phyloP scores from a whole-genome alignment of 2,888 invertebrate genomes.

The Rapana venosa region DNA sequence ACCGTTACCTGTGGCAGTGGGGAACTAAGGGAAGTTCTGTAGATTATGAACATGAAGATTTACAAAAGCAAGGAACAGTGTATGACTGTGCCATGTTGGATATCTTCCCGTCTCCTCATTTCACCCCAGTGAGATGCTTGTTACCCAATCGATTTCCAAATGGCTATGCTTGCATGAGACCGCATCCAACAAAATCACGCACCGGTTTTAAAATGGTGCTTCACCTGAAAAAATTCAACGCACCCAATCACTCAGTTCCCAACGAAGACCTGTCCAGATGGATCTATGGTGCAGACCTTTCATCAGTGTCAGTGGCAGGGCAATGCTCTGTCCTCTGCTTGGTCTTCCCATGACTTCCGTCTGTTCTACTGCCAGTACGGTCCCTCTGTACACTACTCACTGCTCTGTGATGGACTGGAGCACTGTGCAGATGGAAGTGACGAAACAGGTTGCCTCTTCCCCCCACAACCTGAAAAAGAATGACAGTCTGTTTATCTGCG shows the following conservation, averaged over 20 bases:
- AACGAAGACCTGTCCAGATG: not conserved
- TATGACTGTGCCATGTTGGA: not conserved
- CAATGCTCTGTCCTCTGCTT: not conserved
- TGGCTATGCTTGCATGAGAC: not conserved
- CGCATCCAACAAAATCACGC: not conserved
- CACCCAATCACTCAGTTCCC: not conserved
- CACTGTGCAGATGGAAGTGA: conserved; percentile 15
- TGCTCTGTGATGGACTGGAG: conserved; percentile 4
- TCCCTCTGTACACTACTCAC: not conserved
- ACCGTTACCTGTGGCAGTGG: conserved; percentile 21
- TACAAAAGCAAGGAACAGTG: not conserved
- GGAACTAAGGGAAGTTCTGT: not conserved
- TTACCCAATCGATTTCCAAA: not conserved
- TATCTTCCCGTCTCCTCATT: not conserved
- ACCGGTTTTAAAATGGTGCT: not conserved
- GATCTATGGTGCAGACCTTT: not conserved
- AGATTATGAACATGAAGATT: not conserved
- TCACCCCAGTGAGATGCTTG: not conserved
- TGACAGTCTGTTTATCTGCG: not conserved
- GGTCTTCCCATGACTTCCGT: not conserved
- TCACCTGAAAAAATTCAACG: not conserved
- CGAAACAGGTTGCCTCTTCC: not conserved
- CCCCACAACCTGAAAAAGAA: not conserved
- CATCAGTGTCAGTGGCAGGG: not conserved
- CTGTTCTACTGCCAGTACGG: not conserved